Conservation (phyloP, 2,113 vertebrate genomes). For the Daubentonia madagascariensis region DNA sequence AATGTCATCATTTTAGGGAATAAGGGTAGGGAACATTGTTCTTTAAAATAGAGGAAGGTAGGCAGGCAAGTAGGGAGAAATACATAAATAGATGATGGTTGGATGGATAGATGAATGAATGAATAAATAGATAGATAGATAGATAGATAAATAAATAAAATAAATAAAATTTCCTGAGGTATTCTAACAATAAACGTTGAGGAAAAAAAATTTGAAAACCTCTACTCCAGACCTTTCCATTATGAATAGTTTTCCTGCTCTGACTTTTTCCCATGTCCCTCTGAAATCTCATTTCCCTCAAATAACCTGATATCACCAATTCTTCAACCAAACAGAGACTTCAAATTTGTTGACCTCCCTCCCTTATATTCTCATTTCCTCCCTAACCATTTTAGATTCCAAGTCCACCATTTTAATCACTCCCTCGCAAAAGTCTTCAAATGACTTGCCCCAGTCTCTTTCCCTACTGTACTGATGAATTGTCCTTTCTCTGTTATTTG, state of each 20-base stretch:
- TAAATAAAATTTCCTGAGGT: not conserved
- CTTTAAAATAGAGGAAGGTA: not conserved
- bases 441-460: not conserved
- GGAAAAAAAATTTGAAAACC: not conserved
- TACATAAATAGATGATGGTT: not conserved
- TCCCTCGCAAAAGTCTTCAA: not conserved
- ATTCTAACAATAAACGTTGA: not conserved
- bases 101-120: too few species aligned
- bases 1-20: not conserved
- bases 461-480: not conserved
- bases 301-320: not conserved
- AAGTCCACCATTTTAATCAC: not conserved
- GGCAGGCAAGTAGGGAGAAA: not conserved
- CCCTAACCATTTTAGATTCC: not conserved
- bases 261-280: not conserved
- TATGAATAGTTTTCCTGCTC: not conserved
- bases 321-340: not conserved
- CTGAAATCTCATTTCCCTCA: not conserved
- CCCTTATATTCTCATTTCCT: not conserved
- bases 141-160: not conserved
- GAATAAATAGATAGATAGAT: not conserved
- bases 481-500: not conserved
- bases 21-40: not conserved
- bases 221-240: not conserved
- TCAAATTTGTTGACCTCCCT: not conserved